Conservation (phyloP, 1,140 invertebrate genomes). For the Drosophila persimilis region DNA sequence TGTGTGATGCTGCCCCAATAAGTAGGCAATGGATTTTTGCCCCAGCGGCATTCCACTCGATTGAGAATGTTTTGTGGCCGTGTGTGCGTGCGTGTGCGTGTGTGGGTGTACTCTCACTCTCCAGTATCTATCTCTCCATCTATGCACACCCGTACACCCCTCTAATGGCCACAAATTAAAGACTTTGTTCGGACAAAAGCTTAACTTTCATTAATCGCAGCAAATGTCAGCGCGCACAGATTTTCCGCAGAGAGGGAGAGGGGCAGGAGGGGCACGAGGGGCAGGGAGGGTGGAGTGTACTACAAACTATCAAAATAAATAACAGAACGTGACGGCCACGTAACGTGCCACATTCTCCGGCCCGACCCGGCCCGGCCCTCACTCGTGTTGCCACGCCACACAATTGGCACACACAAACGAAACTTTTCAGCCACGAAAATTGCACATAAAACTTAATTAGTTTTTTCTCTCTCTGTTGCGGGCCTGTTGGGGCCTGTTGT, state of each 20-base stretch:
- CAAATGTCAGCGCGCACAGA: constrained; percentile 69
- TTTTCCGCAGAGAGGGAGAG: constrained; percentile 14
- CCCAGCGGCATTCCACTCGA: constrained; percentile 8
- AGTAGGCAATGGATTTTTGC: constrained; percentile 65
- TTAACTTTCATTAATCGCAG: constrained; percentile 69
- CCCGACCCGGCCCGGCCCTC: too few species aligned
- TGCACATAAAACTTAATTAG: constrained; percentile 81
- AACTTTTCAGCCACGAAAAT: constrained; percentile 80
- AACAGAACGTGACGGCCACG: constrained; percentile 65
- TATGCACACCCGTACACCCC: background rate
- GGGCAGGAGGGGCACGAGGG: too few species aligned
- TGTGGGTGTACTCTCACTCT: background rate
- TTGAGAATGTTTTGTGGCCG: constrained; percentile 13
- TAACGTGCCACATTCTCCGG: constrained; percentile 48
- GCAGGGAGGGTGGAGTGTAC: constrained; percentile 9
- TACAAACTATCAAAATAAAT: constrained; percentile 67
- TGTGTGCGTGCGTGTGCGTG: background rate
- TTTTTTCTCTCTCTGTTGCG: constrained; percentile 60
- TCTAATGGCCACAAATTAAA: constrained; percentile 69
- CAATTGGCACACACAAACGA: constrained; percentile 57
- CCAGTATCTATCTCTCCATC: background rate
- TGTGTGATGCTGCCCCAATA: constrained; percentile 37
- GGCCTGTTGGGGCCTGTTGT: constrained; percentile 27
- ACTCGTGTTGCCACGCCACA: constrained; percentile 22
- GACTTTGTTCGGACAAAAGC: constrained; percentile 40